Percentiles rank a stretch among this genome's conserved stretches.
These are phyloP conservation scores for Drosophila ironensis DNA, from an alignment of 1,140 invertebrate genomes.

Conservation along the genomic window DNA sequence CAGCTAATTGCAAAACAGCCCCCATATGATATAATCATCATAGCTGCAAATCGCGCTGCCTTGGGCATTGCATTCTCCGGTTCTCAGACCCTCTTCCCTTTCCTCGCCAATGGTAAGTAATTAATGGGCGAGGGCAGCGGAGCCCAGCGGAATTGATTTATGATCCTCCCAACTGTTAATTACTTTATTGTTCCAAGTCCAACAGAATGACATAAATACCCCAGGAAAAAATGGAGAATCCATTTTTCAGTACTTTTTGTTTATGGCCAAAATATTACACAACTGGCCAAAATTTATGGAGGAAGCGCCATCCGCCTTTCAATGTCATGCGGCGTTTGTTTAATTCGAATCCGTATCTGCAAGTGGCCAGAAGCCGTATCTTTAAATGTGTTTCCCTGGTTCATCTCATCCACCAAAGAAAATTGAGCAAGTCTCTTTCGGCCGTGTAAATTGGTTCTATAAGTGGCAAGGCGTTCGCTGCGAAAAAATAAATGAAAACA, in stretches of 20 bases:
- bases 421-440: conserved; percentile 58
- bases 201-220: conserved; percentile 7
- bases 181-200: conserved; percentile 31
- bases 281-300: conserved; percentile 69
- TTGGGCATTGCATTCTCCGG: conserved; percentile 22
- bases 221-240: conserved; percentile 6
- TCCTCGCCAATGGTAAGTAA: neutral
- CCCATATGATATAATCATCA: conserved; percentile 41
- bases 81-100: conserved; percentile 7
- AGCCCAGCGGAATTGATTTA: conserved; percentile 43
- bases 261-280: conserved; percentile 61
- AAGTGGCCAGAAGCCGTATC: neutral
- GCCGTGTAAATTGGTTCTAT: conserved; percentile 59
- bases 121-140: neutral
- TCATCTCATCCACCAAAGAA: conserved; percentile 20
- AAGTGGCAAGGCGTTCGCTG: conserved; percentile 21
- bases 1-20: conserved; percentile 53
- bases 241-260: conserved; percentile 37
- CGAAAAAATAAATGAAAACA: conserved; percentile 32
- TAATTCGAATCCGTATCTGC: conserved; percentile 46
- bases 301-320: conserved; percentile 58
- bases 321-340: conserved; percentile 63
- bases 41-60: conserved; percentile 50
- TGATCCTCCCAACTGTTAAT: conserved; percentile 32
- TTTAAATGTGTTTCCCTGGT: conserved; percentile 2